These are phyloP conservation scores for Melinopterus prodromus DNA, from an alignment of 2,888 invertebrate species.

Conservation along the genomic window DNA sequence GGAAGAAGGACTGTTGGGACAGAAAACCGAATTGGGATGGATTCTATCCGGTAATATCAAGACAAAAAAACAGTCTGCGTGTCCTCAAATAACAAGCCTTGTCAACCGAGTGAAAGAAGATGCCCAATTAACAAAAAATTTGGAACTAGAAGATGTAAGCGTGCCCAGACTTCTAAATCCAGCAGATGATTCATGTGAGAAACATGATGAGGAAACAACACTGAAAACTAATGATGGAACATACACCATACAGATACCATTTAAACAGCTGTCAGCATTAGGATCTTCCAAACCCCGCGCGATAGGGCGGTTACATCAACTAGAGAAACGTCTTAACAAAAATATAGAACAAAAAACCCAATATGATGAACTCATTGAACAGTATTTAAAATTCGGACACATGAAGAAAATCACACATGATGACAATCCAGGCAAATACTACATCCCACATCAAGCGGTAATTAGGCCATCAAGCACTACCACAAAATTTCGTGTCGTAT, in stretches of 20 bases:
- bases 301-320: slow-evolving; percentile 32
- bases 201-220: neutral
- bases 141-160: neutral
- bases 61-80: neutral
- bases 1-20: neutral
- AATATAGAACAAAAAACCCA: slow-evolving; percentile 18
- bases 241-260: neutral
- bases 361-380: slow-evolving; percentile 36
- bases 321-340: slow-evolving; percentile 33
- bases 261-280: neutral
- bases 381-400: neutral
- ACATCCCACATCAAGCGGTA: no score
- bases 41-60: slow-evolving; percentile 23
- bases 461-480: no score
- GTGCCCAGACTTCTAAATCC: neutral
- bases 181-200: neutral
- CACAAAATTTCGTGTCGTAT: no score
- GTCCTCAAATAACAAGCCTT: neutral
- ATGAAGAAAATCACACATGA: slow-evolving; percentile 35
- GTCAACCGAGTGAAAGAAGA: neutral
- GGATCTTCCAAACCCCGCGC: slow-evolving; percentile 34
- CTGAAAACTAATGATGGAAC: neutral
- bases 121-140: neutral
- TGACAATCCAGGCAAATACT: slow-evolving; percentile 38
- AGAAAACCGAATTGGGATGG: slow-evolving; percentile 24